These are phyloP conservation scores for Ectemnius lituratus DNA, from an alignment of 2,888 invertebrate species.

Conservation along the genomic window DNA sequence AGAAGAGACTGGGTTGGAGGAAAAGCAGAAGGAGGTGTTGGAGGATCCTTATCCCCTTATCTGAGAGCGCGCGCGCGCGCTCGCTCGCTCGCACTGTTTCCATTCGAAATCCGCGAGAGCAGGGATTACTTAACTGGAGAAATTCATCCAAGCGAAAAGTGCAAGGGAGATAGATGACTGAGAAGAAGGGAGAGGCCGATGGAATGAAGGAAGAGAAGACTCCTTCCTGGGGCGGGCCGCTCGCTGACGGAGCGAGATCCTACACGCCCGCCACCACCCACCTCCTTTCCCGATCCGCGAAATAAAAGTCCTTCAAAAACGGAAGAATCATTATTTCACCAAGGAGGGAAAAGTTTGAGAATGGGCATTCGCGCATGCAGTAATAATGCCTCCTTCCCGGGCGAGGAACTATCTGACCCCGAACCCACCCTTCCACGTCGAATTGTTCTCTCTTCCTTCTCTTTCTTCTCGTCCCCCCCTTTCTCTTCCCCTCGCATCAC, in stretches of 20 bases:
- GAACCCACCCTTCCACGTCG: neutral
- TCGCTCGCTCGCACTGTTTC: conserved; percentile 58
- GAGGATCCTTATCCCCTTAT: conserved; percentile 65
- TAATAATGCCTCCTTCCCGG: neutral
- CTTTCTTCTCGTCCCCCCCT: too few species aligned
- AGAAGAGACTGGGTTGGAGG: conserved; percentile 30
- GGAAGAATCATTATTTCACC: conserved; percentile 44
- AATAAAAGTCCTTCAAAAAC: conserved; percentile 40
- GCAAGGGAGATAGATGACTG: too few species aligned
- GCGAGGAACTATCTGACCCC: neutral
- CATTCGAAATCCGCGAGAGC: conserved; percentile 61
- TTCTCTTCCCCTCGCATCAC: too few species aligned
- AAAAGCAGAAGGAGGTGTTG: conserved; percentile 55
- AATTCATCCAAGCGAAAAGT: conserved; percentile 60
- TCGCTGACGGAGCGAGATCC: too few species aligned
- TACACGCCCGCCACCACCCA: neutral
- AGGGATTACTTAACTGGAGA: conserved; percentile 67
- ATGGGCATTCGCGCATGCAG: neutral
- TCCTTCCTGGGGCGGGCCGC: conserved; percentile 27
- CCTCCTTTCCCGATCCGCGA: conserved; percentile 26
- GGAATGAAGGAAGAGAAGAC: conserved; percentile 29
- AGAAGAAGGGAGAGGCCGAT: too few species aligned
- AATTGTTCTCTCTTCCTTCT: neutral
- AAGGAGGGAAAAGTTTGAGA: too few species aligned
- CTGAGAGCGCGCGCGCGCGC: conserved; percentile 51